A percentile compares a stretch with the other conserved stretches of the same genome.
These are phyloP conservation scores for Drosophila kohkoa DNA, from an alignment of 1,140 invertebrate species.

Conservation along the genomic window DNA sequence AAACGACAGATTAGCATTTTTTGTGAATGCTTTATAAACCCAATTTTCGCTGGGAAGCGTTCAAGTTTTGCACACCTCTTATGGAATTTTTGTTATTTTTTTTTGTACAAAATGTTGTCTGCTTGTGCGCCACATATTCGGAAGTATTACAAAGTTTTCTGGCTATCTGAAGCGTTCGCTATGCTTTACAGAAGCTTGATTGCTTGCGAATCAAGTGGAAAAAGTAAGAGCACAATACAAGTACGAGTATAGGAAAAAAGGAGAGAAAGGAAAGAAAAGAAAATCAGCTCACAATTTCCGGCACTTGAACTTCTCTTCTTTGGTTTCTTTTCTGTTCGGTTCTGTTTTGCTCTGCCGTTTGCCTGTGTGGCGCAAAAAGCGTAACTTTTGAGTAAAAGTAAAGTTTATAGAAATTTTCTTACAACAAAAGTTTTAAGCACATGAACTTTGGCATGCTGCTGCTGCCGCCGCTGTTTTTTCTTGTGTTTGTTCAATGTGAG, in stretches of 20 bases:
- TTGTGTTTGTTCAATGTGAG: slow-evolving; percentile 35
- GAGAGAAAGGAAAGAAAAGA: slow-evolving; percentile 33
- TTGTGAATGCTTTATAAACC: slow-evolving; percentile 42
- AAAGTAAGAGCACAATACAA: slow-evolving; percentile 15
- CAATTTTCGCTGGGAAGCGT: slow-evolving; percentile 31
- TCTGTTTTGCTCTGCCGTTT: slow-evolving; percentile 24
- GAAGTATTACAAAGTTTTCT: slow-evolving; percentile 32
- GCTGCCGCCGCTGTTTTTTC: background rate
- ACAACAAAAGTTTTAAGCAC: slow-evolving; percentile 78
- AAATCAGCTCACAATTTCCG: slow-evolving; percentile 67
- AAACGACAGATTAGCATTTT: slow-evolving; percentile 69
- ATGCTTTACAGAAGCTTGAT: slow-evolving; percentile 54
- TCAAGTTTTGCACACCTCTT: background rate
- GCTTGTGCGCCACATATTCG: slow-evolving; percentile 1
- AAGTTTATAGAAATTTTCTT: slow-evolving; percentile 61
- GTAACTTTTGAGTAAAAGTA: slow-evolving; percentile 62
- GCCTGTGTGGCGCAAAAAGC: slow-evolving; percentile 24
- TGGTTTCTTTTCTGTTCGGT: slow-evolving; percentile 30
- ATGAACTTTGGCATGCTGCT: slow-evolving; percentile 62
- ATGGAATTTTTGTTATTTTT: background rate
- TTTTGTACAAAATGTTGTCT: background rate
- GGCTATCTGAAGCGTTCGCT: slow-evolving; percentile 35
- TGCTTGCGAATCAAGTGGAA: slow-evolving; percentile 37
- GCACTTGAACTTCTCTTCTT: slow-evolving; percentile 67
- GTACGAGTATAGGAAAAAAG: slow-evolving; percentile 16